Conservation (phyloP, 2,113 vertebrate genomes). For the Upupa epops region DNA sequence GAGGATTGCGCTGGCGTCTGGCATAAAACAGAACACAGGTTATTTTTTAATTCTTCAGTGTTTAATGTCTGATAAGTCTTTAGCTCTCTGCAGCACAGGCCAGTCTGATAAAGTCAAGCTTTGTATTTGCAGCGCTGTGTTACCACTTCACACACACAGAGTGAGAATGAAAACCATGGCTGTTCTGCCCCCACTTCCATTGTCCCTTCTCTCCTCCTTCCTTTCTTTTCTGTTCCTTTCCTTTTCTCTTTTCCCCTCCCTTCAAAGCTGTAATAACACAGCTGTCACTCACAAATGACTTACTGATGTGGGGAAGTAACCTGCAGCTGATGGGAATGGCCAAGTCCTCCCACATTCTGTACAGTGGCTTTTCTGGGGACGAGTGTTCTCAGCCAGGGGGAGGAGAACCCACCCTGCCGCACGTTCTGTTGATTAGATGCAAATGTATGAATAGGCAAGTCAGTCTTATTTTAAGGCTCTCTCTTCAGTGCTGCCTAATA, state of each 20-base stretch:
- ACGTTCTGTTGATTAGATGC: background rate
- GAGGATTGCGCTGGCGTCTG: background rate
- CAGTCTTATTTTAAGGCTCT: background rate
- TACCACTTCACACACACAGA: too few relatives aligned
- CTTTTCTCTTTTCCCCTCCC: background rate
- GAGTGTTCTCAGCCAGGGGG: background rate
- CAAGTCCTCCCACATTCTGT: background rate
- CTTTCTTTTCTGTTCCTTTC: background rate
- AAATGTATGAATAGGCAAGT: background rate
- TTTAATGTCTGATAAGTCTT: background rate
- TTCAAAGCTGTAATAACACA: background rate
- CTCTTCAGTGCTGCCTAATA: background rate
- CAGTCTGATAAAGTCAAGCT: background rate
- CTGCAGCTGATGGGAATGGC: background rate
- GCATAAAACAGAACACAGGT: background rate
- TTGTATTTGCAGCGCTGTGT: background rate
- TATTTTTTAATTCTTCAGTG: background rate
- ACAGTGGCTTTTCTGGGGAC: background rate
- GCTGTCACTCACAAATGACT: background rate
- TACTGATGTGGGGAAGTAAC: background rate
- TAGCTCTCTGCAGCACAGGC: background rate
- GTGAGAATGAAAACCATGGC: too few relatives aligned
- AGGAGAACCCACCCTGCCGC: background rate
- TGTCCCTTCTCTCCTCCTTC: background rate
- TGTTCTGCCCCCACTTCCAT: too few relatives aligned